phyloP scores from a whole-genome alignment of 2,797 vertebrate genomes.

The Poecilia wingei region DNA sequence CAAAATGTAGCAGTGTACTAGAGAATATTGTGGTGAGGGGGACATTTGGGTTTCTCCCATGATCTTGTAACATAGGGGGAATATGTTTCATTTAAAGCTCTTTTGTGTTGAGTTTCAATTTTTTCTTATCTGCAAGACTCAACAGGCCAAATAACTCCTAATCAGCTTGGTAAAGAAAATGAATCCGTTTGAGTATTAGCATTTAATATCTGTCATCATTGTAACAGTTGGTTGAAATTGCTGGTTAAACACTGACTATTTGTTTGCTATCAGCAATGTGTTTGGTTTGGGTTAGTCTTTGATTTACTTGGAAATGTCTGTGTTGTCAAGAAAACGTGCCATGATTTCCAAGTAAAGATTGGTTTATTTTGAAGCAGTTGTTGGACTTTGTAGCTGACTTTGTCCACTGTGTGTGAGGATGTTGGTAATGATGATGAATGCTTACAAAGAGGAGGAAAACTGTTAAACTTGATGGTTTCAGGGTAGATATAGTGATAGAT shows the following conservation, averaged over 20 bases:
- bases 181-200: neutral
- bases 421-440: neutral
- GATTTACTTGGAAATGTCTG: neutral
- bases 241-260: neutral
- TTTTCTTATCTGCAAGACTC: neutral
- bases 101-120: neutral
- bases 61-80: neutral
- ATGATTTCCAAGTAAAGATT: neutral
- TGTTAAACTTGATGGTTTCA: neutral
- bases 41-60: neutral
- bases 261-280: neutral
- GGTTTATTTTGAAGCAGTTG: neutral
- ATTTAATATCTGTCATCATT: neutral
- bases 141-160: neutral
- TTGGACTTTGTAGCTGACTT: neutral
- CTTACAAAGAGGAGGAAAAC: neutral
- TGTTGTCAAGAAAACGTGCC: neutral
- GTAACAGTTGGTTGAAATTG: neutral
- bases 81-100: neutral
- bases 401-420: neutral
- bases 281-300: constrained; percentile 1
- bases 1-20: neutral
- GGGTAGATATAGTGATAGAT: neutral
- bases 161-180: neutral
- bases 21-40: neutral